Conservation (phyloP, 2,113 vertebrate genomes). For the Lophius piscatorius region DNA sequence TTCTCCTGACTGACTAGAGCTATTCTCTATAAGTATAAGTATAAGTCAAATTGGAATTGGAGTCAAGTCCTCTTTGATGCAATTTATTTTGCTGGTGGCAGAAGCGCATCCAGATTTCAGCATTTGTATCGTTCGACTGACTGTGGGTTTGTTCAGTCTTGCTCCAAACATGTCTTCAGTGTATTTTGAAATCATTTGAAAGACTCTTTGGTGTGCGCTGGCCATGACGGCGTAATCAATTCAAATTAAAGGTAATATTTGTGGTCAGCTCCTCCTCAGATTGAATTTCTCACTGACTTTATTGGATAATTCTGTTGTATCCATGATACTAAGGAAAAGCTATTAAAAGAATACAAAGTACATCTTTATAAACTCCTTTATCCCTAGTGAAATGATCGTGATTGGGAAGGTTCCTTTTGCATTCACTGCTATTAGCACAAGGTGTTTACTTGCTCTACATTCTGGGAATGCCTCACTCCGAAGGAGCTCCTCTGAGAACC, state of each 20-base stretch:
- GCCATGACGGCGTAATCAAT: too few relatives aligned
- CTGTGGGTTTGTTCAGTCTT: not conserved
- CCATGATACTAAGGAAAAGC: too few relatives aligned
- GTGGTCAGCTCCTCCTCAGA: too few relatives aligned
- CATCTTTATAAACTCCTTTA: too few relatives aligned
- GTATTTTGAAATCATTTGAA: too few relatives aligned
- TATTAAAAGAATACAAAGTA: too few relatives aligned
- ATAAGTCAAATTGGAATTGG: too few relatives aligned
- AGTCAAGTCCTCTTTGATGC: conserved; percentile 19
- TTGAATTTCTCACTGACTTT: too few relatives aligned
- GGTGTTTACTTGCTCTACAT: conserved; percentile 42
- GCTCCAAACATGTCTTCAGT: not conserved
- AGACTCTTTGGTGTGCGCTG: too few relatives aligned
- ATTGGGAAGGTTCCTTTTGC: conserved; percentile 35
- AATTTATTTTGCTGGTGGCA: not conserved
- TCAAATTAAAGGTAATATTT: too few relatives aligned
- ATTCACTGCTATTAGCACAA: conserved; percentile 25
- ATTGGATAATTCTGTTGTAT: too few relatives aligned
- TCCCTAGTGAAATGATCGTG: conserved; percentile 47
- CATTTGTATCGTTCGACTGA: not conserved
- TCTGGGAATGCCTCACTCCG: conserved; percentile 48
- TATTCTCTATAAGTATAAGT: too few relatives aligned
- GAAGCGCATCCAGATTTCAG: not conserved
- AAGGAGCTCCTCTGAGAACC: conserved; percentile 43
- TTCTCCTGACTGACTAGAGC: not conserved